Conservation (phyloP, 2,797 vertebrate species). For the Varecia variegata region DNA sequence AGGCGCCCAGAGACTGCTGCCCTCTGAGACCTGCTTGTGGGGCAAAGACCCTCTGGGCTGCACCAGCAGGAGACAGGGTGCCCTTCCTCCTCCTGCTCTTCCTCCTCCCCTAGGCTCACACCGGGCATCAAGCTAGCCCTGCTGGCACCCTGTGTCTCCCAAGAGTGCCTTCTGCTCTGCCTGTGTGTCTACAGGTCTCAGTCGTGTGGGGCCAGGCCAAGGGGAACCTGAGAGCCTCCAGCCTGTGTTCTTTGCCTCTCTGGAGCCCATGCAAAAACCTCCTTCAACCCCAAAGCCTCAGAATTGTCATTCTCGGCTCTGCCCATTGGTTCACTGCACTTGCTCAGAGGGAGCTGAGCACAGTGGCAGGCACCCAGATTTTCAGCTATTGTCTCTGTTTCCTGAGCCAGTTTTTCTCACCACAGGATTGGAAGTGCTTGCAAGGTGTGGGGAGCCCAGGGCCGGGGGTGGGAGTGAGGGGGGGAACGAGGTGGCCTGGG, state of each 20-base stretch:
- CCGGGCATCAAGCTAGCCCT: fast-evolving
- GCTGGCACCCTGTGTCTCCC: not conserved
- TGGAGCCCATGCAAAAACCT: not conserved
- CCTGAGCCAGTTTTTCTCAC: not conserved
- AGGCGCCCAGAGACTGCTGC: not conserved
- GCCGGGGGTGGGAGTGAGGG: too few species aligned
- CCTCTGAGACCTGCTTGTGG: not conserved
- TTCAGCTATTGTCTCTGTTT: not conserved
- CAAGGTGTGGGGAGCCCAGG: not conserved
- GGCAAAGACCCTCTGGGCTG: not conserved
- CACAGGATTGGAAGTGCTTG: not conserved
- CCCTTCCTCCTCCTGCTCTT: not conserved
- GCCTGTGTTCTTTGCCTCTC: not conserved
- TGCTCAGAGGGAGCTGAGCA: not conserved
- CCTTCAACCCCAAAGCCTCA: not conserved
- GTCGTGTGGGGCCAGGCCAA: fast-evolving
- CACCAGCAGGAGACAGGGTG: not conserved
- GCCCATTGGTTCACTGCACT: not conserved
- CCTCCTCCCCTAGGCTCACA: not conserved
- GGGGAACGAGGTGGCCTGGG: not conserved
- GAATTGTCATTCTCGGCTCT: fast-evolving
- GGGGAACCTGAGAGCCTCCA: not conserved
- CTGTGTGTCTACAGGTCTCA: not conserved
- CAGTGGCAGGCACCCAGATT: not conserved
- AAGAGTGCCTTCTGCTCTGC: too few species aligned